Conservation (phyloP, 2,113 vertebrate species). For the Notothenia coriiceps region DNA sequence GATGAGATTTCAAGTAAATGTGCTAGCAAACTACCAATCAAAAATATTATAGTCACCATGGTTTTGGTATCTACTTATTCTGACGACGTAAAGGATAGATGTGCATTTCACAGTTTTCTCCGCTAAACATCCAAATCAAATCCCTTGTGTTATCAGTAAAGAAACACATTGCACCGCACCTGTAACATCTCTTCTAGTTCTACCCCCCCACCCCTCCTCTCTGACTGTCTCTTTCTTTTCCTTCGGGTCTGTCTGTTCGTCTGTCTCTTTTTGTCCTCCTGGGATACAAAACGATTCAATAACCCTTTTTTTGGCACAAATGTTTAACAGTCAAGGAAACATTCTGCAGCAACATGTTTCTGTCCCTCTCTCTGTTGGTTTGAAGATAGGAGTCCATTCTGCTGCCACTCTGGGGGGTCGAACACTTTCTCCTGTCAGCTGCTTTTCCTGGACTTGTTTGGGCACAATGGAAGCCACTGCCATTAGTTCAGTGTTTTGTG, state of each 20-base stretch:
- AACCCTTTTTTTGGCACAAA: background rate
- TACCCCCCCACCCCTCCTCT: background rate
- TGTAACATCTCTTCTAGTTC: background rate
- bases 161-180: slow-evolving; percentile 29
- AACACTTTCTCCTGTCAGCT: slow-evolving; percentile 7
- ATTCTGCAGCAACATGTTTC: background rate
- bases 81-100: background rate
- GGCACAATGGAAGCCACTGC: background rate
- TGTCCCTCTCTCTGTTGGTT: slow-evolving; percentile 29
- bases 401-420: slow-evolving; percentile 14
- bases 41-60: no score
- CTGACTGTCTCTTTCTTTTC: slow-evolving; percentile 6
- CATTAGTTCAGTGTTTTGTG: background rate
- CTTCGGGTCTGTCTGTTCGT: slow-evolving; percentile 33
- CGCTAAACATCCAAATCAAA: slow-evolving; percentile 10
- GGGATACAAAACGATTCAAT: slow-evolving; percentile 5
- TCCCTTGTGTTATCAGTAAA: background rate
- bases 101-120: background rate
- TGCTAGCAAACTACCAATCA: no score
- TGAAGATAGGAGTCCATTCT: slow-evolving; percentile 34
- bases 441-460: slow-evolving; percentile 14
- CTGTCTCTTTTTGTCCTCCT: slow-evolving; percentile 39
- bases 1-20: no score
- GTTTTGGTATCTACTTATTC: background rate
- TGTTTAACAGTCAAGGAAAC: slow-evolving; percentile 38